Conservation (phyloP, 2,888 invertebrate species). For the Vannuccia rotundouncinata region DNA sequence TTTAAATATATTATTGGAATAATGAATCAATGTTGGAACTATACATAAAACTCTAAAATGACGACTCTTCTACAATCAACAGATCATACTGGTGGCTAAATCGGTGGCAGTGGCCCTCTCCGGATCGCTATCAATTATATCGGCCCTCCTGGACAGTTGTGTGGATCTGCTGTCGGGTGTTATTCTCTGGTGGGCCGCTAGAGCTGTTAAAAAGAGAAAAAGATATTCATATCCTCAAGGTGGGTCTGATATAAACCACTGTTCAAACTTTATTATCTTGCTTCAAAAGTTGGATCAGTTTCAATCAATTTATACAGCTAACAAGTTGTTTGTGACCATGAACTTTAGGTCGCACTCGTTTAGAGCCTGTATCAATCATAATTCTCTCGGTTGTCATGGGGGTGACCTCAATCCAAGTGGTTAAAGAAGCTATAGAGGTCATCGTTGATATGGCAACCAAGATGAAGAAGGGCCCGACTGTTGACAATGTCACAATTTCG, state of each 20-base stretch:
- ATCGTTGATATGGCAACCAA: constrained; percentile 46
- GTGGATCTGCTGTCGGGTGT: constrained; percentile 58
- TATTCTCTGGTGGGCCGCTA: constrained; percentile 54
- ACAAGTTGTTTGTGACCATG: neutral
- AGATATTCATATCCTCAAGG: constrained; percentile 58
- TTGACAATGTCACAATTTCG: constrained; percentile 46
- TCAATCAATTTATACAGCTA: neutral
- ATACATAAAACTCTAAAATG: too few relatives aligned
- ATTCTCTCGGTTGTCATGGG: constrained; percentile 58
- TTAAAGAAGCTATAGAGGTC: constrained; percentile 53
- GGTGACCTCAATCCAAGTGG: constrained; percentile 57
- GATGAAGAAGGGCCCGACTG: constrained; percentile 43
- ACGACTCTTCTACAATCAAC: too few relatives aligned
- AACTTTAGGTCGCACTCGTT: constrained; percentile 51
- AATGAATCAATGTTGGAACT: too few relatives aligned
- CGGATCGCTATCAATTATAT: constrained; percentile 58
- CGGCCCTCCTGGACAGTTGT: constrained; percentile 58
- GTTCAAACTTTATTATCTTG: too few relatives aligned
- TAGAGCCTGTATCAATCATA: constrained; percentile 57
- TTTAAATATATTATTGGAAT: too few relatives aligned
- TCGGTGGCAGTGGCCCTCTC: constrained; percentile 56
- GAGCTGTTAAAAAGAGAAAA: constrained; percentile 55
- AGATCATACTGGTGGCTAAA: constrained; percentile 55
- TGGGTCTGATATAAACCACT: too few relatives aligned
- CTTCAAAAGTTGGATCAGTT: neutral